Percentiles rank a stretch among this genome's conserved stretches.
phyloP scores from a whole-genome alignment of 2,888 invertebrate genomes.

The Alcis repandata region DNA sequence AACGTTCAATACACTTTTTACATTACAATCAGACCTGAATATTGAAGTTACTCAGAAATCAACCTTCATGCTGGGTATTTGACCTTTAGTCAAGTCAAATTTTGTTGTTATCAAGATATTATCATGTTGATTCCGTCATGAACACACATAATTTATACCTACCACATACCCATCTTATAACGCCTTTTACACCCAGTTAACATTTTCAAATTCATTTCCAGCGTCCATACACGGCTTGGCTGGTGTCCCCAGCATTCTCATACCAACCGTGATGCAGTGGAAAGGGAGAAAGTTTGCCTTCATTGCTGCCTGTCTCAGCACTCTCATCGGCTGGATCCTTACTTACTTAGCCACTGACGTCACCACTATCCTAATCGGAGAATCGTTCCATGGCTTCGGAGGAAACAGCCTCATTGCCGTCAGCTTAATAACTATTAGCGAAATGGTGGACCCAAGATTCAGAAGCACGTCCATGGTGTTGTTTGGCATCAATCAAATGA shows the following conservation, averaged over 20 bases:
- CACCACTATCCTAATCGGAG: slow-evolving; percentile 33
- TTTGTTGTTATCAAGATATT: no score
- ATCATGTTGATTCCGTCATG: no score
- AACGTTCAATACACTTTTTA: neutral
- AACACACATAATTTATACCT: no score
- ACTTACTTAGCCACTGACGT: slow-evolving; percentile 32
- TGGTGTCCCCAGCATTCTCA: slow-evolving; percentile 40
- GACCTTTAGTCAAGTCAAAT: no score
- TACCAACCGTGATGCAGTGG: slow-evolving; percentile 45
- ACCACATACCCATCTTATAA: no score
- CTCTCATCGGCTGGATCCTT: slow-evolving; percentile 44
- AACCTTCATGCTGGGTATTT: no score
- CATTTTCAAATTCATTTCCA: slow-evolving; percentile 20
- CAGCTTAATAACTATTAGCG: slow-evolving; percentile 46
- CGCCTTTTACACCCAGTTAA: neutral
- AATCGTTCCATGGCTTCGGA: slow-evolving; percentile 42
- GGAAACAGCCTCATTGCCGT: slow-evolving; percentile 42
- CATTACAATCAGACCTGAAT: no score
- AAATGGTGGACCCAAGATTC: slow-evolving; percentile 46
- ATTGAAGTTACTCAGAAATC: no score
- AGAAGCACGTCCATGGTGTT: slow-evolving; percentile 41
- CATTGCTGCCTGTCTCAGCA: slow-evolving; percentile 39
- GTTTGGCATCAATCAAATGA: slow-evolving; percentile 35
- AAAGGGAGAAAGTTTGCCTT: slow-evolving; percentile 45
- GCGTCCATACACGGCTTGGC: slow-evolving; percentile 47